These are phyloP conservation scores for Tupaia tana DNA, from an alignment of 2,113 vertebrate species.

Conservation along the genomic window DNA sequence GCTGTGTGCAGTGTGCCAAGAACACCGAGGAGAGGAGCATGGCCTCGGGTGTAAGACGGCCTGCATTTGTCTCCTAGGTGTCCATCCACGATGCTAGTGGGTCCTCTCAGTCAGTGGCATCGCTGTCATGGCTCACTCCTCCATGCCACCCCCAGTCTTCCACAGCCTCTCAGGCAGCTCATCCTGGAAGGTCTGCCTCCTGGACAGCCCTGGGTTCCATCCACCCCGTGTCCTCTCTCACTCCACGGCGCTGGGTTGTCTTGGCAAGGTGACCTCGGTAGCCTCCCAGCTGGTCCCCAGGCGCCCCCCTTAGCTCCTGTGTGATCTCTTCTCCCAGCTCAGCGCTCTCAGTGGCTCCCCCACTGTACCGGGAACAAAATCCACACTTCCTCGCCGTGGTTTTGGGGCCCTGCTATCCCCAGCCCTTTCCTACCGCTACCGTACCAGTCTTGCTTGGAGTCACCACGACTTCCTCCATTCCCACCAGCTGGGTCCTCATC, in stretches of 20 bases:
- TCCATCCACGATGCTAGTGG: not conserved
- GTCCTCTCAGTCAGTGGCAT: not conserved
- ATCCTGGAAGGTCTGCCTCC: not conserved
- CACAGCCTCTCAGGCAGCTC: not conserved
- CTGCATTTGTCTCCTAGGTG: not conserved
- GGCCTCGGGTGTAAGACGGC: not conserved
- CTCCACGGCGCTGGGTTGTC: not conserved
- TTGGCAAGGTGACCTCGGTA: too few relatives aligned
- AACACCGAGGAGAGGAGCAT: not conserved
- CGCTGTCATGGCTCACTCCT: not conserved
- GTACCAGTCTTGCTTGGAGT: not conserved
- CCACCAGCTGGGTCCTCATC: not conserved
- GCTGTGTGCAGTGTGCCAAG: not conserved
- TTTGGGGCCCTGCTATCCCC: not conserved
- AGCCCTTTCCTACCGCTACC: not conserved
- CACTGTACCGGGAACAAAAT: not conserved
- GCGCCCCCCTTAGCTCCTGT: not conserved
- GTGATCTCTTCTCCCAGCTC: not conserved
- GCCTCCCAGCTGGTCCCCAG: not conserved
- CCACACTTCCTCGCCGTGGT: not conserved
- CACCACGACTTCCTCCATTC: not conserved
- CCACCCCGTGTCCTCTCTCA: fast-evolving
- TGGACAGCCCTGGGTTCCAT: not conserved
- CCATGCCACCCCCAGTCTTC: too few relatives aligned
- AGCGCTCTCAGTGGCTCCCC: not conserved